Percentiles rank a stretch among this genome's conserved stretches.
Evolutionary conservation across 2,113 vertebrate genomes (phyloP).

Genomic region (Ranitomeya imitator): DNA sequence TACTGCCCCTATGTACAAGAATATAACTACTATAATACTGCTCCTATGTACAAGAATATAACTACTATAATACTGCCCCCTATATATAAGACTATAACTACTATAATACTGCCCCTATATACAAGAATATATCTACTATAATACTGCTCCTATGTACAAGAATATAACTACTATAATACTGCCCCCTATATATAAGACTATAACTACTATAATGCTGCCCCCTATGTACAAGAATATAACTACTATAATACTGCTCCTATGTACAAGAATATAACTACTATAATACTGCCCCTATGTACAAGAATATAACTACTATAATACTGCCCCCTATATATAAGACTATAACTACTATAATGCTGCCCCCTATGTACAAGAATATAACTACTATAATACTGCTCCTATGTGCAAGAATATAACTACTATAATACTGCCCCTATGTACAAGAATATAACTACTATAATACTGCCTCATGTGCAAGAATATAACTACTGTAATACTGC

Average conservation of each 20-base stretch:
- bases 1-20: too few species aligned
- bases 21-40: slow-evolving; percentile 25
- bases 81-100: slow-evolving; percentile 8
- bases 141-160: too few species aligned
- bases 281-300: too few species aligned
- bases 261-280: too few species aligned
- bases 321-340: too few species aligned
- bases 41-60: slow-evolving; percentile 15
- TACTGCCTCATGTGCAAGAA: background rate
- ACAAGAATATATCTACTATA: too few species aligned
- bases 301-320: background rate
- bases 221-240: too few species aligned
- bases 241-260: too few species aligned
- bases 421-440: background rate
- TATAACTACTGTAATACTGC: slow-evolving; percentile 7
- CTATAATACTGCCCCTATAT: too few species aligned
- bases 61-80: slow-evolving; percentile 18
- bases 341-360: background rate
- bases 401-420: background rate
- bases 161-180: too few species aligned
- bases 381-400: background rate
- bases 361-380: background rate
- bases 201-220: too few species aligned
- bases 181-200: too few species aligned
- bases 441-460: slow-evolving; percentile 7